A percentile compares a stretch with the other conserved stretches of the same genome.
Evolutionary conservation across 2,888 invertebrate species (phyloP).

Genomic region (Diachrysia chrysitis): DNA sequence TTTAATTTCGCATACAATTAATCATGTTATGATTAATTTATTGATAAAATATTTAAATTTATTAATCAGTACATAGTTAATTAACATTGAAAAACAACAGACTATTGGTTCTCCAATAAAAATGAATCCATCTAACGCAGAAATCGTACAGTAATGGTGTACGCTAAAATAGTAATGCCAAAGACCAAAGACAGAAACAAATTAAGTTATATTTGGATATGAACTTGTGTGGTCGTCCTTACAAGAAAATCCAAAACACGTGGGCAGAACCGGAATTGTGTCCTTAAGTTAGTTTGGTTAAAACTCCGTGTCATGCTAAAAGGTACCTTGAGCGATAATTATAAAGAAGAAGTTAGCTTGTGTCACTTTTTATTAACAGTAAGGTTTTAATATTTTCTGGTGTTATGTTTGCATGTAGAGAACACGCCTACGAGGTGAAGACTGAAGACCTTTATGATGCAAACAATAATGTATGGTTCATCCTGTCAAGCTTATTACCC

Average conservation of each 20-base stretch:
- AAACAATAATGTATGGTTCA: conserved; percentile 56
- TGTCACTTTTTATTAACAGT: conserved; percentile 31
- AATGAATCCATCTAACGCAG: neutral
- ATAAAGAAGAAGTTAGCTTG: conserved; percentile 27
- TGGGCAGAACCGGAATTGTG: conserved; percentile 71
- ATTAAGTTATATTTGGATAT: conserved; percentile 44
- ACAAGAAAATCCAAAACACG: conserved; percentile 65
- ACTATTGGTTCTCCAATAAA: neutral
- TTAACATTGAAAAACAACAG: neutral
- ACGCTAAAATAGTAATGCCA: neutral
- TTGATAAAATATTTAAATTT: too few relatives aligned
- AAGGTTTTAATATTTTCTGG: conserved; percentile 39
- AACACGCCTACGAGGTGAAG: conserved; percentile 48
- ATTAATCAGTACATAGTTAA: too few relatives aligned
- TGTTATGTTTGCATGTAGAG: conserved; percentile 44
- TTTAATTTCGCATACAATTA: neutral
- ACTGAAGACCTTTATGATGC: conserved; percentile 44
- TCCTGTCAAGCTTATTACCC: conserved; percentile 36
- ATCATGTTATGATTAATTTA: neutral
- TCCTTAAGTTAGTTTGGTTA: conserved; percentile 58
- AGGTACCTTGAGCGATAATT: conserved; percentile 13
- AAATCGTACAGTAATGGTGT: neutral
- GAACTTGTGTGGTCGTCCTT: conserved; percentile 58
- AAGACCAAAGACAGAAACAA: conserved; percentile 9
- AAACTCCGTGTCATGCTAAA: conserved; percentile 22